These are phyloP conservation scores for Antennarius striatus DNA, from an alignment of 2,113 vertebrate species.

Conservation along the genomic window DNA sequence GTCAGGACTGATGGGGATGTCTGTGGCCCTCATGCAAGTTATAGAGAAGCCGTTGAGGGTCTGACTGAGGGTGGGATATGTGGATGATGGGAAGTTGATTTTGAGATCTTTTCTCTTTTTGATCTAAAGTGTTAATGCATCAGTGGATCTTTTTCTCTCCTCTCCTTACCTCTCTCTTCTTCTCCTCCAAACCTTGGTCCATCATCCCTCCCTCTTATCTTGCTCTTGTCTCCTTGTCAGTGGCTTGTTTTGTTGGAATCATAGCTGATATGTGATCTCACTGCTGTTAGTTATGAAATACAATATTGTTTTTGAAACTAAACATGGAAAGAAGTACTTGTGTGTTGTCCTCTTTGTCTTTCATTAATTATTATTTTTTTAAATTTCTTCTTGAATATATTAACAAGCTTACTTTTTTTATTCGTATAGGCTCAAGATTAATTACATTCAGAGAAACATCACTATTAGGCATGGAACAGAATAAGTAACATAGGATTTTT, in stretches of 20 bases:
- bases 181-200: neutral
- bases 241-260: constrained; percentile 47
- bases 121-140: no score
- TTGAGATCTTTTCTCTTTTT: no score
- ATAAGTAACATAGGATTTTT: constrained; percentile 71
- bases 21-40: no score
- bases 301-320: constrained; percentile 73
- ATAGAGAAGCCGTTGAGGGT: no score
- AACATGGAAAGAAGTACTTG: constrained; percentile 66
- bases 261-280: constrained; percentile 60
- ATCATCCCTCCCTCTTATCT: neutral
- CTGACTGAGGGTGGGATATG: no score
- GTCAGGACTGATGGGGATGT: no score
- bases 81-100: no score
- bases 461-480: constrained; percentile 59
- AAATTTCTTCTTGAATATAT: constrained; percentile 72
- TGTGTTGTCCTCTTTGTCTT: constrained; percentile 63
- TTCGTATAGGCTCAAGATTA: constrained; percentile 79
- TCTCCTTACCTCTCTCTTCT: neutral
- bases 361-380: constrained; percentile 67
- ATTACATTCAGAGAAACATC: constrained; percentile 72
- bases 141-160: no score
- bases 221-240: constrained; percentile 15
- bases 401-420: constrained; percentile 78
- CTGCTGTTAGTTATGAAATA: constrained; percentile 71